These are phyloP conservation scores for Campoletis sonorensis DNA, from an alignment of 1,140 invertebrate genomes.

Conservation along the genomic window DNA sequence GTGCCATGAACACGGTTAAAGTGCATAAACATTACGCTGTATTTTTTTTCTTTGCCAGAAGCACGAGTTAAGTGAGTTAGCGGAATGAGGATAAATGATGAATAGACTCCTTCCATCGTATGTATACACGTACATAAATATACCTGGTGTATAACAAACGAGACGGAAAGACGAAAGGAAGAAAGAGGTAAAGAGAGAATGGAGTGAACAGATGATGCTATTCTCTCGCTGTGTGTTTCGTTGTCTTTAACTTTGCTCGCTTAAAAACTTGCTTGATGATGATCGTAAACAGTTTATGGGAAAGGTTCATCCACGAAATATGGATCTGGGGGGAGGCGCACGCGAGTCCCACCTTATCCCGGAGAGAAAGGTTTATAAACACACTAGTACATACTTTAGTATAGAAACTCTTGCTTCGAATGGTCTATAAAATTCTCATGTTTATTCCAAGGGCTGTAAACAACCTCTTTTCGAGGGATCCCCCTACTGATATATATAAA, in stretches of 20 bases:
- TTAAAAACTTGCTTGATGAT: conserved; percentile 44
- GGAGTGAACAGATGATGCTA: background rate
- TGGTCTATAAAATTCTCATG: conserved; percentile 44
- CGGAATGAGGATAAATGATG: conserved; percentile 2
- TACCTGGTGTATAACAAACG: background rate
- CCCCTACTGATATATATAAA: conserved; percentile 1
- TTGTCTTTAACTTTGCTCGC: conserved; percentile 44
- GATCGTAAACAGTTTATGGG: conserved; percentile 37
- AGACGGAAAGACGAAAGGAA: background rate
- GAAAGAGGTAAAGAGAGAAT: background rate
- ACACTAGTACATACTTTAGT: conserved; percentile 21
- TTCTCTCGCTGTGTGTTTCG: background rate
- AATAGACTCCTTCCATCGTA: background rate
- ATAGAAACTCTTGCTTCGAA: conserved; percentile 14
- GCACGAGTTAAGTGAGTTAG: background rate
- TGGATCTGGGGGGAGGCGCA: conserved; percentile 10
- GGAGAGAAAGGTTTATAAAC: conserved; percentile 21
- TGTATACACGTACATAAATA: background rate
- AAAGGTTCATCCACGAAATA: conserved; percentile 34
- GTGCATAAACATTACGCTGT: conserved; percentile 1
- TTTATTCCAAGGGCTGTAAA: conserved; percentile 46
- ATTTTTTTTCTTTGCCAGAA: background rate
- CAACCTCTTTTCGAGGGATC: conserved; percentile 19
- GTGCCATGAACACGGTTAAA: background rate
- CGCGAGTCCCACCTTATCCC: background rate